phyloP scores from a whole-genome alignment of 2,797 vertebrate species.

The Hypotaenidia philippensis region DNA sequence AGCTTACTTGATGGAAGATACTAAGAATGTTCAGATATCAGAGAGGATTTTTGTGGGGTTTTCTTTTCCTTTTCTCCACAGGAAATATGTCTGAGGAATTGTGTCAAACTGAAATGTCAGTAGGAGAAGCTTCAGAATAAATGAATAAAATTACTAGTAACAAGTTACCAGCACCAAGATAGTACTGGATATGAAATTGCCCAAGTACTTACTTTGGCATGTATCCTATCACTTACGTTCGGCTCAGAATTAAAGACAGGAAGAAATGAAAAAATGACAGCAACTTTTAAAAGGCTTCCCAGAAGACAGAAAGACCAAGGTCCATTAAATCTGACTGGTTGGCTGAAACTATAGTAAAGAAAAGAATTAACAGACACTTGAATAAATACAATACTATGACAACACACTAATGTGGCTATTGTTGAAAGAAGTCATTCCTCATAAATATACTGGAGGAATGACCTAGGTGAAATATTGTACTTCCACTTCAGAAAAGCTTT shows the following conservation, averaged over 20 bases:
- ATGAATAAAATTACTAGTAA: slow-evolving; percentile 67
- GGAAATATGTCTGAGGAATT: slow-evolving; percentile 23
- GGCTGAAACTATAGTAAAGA: neutral
- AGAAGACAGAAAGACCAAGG: neutral
- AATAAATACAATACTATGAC: neutral
- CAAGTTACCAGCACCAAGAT: slow-evolving; percentile 20
- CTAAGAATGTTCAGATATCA: slow-evolving; percentile 26
- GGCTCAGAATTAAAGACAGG: neutral
- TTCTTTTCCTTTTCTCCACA: neutral
- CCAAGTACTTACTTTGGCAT: neutral
- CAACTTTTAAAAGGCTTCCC: slow-evolving; percentile 16
- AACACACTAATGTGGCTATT: neutral
- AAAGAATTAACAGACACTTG: neutral
- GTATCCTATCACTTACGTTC: neutral
- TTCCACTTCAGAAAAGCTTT: neutral
- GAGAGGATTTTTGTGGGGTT: neutral
- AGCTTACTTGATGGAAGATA: slow-evolving; percentile 30
- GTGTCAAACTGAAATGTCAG: slow-evolving; percentile 58
- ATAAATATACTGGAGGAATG: neutral
- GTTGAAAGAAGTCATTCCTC: neutral
- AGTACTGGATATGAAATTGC: slow-evolving; percentile 27
- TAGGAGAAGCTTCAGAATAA: slow-evolving; percentile 52
- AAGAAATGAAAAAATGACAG: slow-evolving; percentile 18
- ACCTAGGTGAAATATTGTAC: neutral
- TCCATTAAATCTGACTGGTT: neutral